These are phyloP conservation scores for Ibidorhyncha struthersii DNA, from an alignment of 2,113 vertebrate species.

Conservation along the genomic window DNA sequence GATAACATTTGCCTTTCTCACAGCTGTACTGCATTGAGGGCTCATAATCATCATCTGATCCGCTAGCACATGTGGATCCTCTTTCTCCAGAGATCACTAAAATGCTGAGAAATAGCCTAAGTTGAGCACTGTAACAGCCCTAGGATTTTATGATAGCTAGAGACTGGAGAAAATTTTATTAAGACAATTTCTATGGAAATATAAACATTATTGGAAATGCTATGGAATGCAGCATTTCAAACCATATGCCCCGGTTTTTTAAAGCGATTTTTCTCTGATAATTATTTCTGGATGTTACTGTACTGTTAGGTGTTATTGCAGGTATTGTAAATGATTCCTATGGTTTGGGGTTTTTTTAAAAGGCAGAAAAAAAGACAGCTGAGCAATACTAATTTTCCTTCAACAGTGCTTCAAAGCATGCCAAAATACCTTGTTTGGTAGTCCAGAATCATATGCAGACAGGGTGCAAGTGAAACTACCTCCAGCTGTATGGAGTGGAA, in stretches of 20 bases:
- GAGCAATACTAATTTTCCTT: background rate
- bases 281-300: background rate
- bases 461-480: background rate
- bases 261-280: background rate
- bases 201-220: background rate
- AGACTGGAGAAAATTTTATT: background rate
- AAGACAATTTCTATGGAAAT: background rate
- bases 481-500: background rate
- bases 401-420: background rate
- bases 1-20: constrained; percentile 2
- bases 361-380: background rate
- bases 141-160: background rate
- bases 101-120: background rate
- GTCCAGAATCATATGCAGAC: background rate
- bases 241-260: background rate
- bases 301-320: background rate
- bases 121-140: background rate
- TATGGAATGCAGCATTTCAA: background rate
- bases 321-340: background rate
- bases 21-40: background rate
- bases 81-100: constrained; percentile 26
- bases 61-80: background rate
- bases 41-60: background rate
- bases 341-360: background rate
- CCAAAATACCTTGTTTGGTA: background rate